A percentile compares a stretch with the other conserved stretches of the same genome.
phyloP scores from a whole-genome alignment of 1,140 invertebrate genomes.

The Drosophila serrata region DNA sequence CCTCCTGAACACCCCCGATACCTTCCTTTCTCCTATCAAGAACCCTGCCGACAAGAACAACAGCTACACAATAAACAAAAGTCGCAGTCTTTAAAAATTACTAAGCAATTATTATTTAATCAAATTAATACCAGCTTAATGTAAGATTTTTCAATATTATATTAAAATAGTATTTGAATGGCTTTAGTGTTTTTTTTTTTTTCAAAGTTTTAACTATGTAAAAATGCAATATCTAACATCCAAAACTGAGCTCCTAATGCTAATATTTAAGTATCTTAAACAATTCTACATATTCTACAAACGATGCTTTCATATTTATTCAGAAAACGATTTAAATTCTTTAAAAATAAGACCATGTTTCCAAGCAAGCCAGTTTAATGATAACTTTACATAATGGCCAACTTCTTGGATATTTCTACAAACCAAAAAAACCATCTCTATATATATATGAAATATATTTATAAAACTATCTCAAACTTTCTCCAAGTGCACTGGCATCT shows the following conservation, averaged over 20 bases:
- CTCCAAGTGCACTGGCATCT: slow-evolving; percentile 27
- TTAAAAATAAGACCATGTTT: not conserved
- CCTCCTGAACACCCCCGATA: slow-evolving; percentile 3
- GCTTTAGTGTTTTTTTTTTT: too few relatives aligned
- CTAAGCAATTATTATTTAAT: not conserved
- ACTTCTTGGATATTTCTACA: not conserved
- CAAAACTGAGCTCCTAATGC: too few relatives aligned
- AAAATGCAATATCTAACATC: too few relatives aligned
- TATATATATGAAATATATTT: not conserved
- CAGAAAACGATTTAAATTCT: not conserved
- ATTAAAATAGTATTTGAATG: too few relatives aligned
- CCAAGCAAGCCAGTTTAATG: not conserved
- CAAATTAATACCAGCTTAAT: too few relatives aligned
- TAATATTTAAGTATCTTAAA: not conserved
- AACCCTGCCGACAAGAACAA: slow-evolving; percentile 15
- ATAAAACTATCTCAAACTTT: not conserved
- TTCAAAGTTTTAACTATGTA: too few relatives aligned
- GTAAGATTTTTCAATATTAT: too few relatives aligned
- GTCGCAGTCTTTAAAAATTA: not conserved
- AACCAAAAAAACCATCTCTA: not conserved
- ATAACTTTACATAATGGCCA: too few relatives aligned
- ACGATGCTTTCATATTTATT: not conserved
- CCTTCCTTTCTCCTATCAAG: not conserved
- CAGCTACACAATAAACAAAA: slow-evolving; percentile 6
- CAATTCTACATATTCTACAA: fast-evolving